Base-by-base conservation (phyloP, 2,797 vertebrate genomes). In the Eurystomus glaucurus region DNA sequence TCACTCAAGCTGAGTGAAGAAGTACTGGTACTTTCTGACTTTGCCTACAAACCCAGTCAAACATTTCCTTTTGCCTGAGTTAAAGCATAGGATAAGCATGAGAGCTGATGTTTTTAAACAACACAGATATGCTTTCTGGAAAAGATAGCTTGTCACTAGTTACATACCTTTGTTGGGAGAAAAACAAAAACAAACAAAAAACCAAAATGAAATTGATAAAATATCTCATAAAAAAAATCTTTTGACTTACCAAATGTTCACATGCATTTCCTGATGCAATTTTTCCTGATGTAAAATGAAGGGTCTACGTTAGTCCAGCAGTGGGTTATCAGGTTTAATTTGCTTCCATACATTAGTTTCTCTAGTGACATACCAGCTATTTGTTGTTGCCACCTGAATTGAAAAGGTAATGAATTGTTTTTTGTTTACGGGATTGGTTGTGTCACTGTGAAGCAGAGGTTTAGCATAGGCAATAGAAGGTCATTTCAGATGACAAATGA, bases 391-490 rank as follows among this genome's bases (percentile, higher is more conserved):
- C 58, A 21, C 41, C 29, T 50, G 45, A 60, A 64, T 41, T 46
- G 45, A 54, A 64, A 85, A n/a, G 1, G 7, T 21, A 45, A 37
- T 0, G 0, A 52, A 16, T 10, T 1, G 33, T 14, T 39, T 52
- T 61, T 31, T 5, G 3, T 1, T 12, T 22, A n/a, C 37, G 14
- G 16, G 31, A 21, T 26, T 41, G 14, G 2, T 10, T 43, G 4
- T 37, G 18, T 41, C n/a, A 46, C 7, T 50, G 33, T 6, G 14
- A 7, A 90, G 17, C 10, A 37, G 31, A 50, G 28, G 48, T 92
- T 61, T 65, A 29, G 26, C 8, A 13, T 1, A 8, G 25, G 8
- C 31, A 66, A 29, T 50, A 57, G 5, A 29, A 75, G 13, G 43
- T 43, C 66, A 33, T 31, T 41, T 43, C 21, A n/a, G 41, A 46